Conservation (phyloP, 2,797 vertebrate species). For the Phataginus tetradactyla region DNA sequence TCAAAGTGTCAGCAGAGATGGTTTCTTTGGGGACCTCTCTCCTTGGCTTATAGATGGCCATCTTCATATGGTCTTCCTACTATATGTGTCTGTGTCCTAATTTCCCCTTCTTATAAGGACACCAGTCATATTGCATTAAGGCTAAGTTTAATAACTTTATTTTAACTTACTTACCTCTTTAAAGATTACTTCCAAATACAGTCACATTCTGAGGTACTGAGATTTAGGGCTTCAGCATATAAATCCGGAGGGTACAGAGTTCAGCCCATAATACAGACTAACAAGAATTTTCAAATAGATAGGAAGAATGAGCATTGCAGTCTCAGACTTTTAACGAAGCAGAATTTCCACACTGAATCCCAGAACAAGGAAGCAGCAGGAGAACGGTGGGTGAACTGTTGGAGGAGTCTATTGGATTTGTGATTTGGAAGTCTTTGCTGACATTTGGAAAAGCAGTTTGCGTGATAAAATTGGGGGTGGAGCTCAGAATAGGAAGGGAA, state of each 20-base stretch:
- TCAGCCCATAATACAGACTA: not conserved
- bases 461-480: not conserved
- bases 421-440: not conserved
- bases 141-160: not conserved
- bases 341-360: not conserved
- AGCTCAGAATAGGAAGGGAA: not conserved
- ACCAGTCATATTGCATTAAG: not conserved
- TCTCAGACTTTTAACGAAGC: not conserved
- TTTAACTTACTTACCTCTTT: not conserved
- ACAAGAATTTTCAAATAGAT: not conserved
- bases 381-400: not conserved
- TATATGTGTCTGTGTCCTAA: not conserved
- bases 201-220: not conserved
- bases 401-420: not conserved
- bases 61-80: not conserved
- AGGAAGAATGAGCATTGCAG: not conserved
- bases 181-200: constrained; percentile 20
- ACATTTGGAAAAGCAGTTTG: constrained; percentile 23
- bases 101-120: not conserved
- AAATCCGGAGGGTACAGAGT: not conserved
- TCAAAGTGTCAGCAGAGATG: not conserved
- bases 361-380: not conserved
- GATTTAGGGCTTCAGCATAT: not conserved
- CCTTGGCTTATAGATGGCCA: not conserved
- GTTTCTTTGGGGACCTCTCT: not conserved